Evolutionary conservation across 2,113 vertebrate species (phyloP), one percentile per base, ranked within the genome.

Genomic region (Carassius auratus): DNA sequence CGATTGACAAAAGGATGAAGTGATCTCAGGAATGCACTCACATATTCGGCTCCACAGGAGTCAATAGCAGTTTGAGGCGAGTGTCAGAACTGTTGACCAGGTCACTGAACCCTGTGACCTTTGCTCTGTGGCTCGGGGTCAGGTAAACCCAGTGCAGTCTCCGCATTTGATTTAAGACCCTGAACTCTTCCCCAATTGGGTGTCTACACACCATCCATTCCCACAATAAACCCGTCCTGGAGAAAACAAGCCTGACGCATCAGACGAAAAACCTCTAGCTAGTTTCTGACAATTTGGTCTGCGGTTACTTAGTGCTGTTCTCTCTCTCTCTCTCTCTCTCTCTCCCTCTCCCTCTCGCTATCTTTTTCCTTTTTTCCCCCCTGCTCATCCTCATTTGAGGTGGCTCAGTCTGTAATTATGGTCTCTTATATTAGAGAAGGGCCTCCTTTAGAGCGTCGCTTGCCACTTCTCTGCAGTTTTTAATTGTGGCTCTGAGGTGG

Each of bases 331-430:
- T 61, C 69, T n/a, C 74, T 74, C n/a, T 26, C 26, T 84, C 76
- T 61, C 69, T 69, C 17, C 17, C 74, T 74, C n/a, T 61, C 69
- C 61, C 17, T n/a, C 74, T 74, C n/a, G 15, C 45, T 73, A 13
- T 75, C 59, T 55, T 68, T 55, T 5, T 55, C 52, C 5, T 81
- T 64, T 38, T 75, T 57, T 38, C 3, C 73, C 42, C 42, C 57
- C 75, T 62, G 90, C 91, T 90, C 91, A 52, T 92, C 94, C 84
- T 90, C 66, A 74, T 87, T 55, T 52, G 83, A 86, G 91, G 92
- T 89, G 88, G 73, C 69, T 92, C 57, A 85, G 90, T 93, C 94
- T 95, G 91, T 94, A 90, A 95, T 95, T 94, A 94, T 85, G 81
- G 88, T 87, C 90, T 80, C 88, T 85, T 88, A 68, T 87, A 86